These are phyloP conservation scores for Lasioglossum leucozonium DNA, from an alignment of 2,888 invertebrate genomes.

Conservation along the genomic window DNA sequence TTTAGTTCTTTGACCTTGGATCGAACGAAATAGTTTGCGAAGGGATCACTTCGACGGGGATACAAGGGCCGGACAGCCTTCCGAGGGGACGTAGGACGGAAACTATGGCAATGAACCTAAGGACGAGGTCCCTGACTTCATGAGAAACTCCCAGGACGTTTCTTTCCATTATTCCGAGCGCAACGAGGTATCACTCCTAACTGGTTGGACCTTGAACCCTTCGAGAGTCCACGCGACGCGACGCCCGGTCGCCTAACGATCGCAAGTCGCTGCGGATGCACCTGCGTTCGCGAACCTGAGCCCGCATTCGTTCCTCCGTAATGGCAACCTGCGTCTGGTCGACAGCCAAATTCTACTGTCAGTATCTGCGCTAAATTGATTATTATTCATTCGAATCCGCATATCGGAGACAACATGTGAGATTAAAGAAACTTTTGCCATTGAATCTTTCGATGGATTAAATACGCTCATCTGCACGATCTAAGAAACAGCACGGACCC, in stretches of 20 bases:
- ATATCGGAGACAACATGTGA: neutral
- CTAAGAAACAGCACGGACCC: too few species aligned
- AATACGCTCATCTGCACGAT: too few species aligned
- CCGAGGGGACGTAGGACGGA: slow-evolving; percentile 40
- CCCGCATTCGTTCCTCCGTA: slow-evolving; percentile 22
- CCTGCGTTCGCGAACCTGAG: slow-evolving; percentile 39
- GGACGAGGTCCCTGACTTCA: slow-evolving; percentile 72
- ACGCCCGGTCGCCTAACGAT: slow-evolving; percentile 48
- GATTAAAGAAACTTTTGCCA: too few species aligned
- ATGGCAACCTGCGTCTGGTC: neutral
- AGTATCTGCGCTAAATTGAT: neutral
- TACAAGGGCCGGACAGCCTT: neutral
- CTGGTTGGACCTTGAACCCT: slow-evolving; percentile 72
- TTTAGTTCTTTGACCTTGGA: neutral
- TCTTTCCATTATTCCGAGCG: slow-evolving; percentile 74
- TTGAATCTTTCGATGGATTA: too few species aligned
- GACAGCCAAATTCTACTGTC: neutral
- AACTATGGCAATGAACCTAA: slow-evolving; percentile 76
- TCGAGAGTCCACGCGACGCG: slow-evolving; percentile 56
- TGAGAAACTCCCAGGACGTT: slow-evolving; percentile 79
- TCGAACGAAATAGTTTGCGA: neutral
- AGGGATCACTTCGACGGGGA: neutral
- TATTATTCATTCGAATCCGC: neutral
- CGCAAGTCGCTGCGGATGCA: slow-evolving; percentile 34
- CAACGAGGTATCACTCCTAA: slow-evolving; percentile 60